Evolutionary conservation across 2,113 vertebrate species (phyloP).

Genomic region (Labeo rohita): DNA sequence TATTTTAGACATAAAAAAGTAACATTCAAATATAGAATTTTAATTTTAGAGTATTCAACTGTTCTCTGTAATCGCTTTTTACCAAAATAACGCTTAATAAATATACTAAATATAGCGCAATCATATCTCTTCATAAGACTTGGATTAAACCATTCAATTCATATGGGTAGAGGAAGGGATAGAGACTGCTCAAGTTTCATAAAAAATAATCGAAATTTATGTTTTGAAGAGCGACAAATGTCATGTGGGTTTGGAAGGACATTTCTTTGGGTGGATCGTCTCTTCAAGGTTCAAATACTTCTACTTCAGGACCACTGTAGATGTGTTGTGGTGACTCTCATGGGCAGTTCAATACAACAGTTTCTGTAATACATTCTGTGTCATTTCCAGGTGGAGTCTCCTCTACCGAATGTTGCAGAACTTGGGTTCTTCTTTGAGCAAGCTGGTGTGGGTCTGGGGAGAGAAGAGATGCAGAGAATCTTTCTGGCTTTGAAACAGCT

Average conservation of each 20-base stretch:
- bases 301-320: neutral
- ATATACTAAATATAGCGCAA: neutral
- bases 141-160: neutral
- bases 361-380: neutral
- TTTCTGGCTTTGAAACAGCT: slow-evolving; percentile 90
- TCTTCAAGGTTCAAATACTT: neutral
- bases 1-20: no score
- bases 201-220: no score
- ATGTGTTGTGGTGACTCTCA: neutral
- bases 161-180: no score
- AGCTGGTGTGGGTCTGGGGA: slow-evolving; percentile 84
- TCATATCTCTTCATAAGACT: neutral
- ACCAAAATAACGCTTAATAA: no score
- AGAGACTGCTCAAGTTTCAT: no score
- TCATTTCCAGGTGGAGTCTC: slow-evolving; percentile 73
- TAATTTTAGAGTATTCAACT: no score
- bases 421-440: slow-evolving; percentile 90
- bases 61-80: no score
- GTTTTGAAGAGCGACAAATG: no score
- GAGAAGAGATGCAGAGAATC: slow-evolving; percentile 86
- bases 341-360: neutral
- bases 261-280: neutral
- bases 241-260: no score
- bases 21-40: no score
- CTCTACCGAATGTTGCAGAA: slow-evolving; percentile 88